These are phyloP conservation scores for Sebastes umbrosus DNA, from an alignment of 2,797 vertebrate genomes.

Conservation along the genomic window DNA sequence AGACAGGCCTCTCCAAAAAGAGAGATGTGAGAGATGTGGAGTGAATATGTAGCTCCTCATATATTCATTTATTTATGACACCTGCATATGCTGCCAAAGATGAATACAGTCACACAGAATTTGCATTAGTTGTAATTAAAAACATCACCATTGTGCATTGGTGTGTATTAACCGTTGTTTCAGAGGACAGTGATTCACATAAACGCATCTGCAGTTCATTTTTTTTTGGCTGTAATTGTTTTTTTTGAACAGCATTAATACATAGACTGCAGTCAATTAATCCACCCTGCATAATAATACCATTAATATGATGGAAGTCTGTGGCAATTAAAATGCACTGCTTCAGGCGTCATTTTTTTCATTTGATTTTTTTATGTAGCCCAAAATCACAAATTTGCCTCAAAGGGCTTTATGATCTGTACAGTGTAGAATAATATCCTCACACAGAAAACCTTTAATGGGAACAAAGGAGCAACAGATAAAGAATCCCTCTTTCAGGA, in stretches of 20 bases:
- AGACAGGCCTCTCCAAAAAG: no score
- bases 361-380: neutral
- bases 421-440: neutral
- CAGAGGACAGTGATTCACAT: neutral
- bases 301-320: neutral
- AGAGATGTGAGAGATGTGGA: neutral
- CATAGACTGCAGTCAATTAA: conserved; percentile 21
- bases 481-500: no score
- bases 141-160: neutral
- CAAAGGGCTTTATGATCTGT: neutral
- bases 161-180: neutral
- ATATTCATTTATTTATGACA: neutral
- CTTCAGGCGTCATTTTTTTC: conserved; percentile 1
- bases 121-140: neutral
- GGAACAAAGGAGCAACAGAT: neutral
- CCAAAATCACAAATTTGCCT: no score
- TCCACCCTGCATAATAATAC: neutral
- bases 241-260: neutral
- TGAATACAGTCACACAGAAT: neutral
- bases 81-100: neutral
- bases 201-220: neutral
- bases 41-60: neutral
- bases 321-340: conserved; percentile 5
- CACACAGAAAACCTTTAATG: neutral
- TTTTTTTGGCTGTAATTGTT: neutral